Evolutionary conservation across 2,113 vertebrate species (phyloP), one percentile per base, ranked within the genome.

Genomic region (Potamarius usumacintae): DNA sequence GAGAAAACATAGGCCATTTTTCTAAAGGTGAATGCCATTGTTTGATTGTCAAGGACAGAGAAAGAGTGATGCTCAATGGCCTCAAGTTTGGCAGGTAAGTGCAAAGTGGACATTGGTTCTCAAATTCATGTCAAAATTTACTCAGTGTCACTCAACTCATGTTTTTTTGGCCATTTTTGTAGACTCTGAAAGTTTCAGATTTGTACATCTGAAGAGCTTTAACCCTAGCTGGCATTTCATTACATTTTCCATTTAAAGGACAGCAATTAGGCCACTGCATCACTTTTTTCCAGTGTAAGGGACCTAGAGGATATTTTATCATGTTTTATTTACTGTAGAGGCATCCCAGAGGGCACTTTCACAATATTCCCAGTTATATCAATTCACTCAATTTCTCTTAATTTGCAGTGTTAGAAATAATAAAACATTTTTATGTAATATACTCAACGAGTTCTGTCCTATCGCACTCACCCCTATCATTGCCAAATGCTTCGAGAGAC

Each of bases 1-100:
- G 22, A 53, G 22, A 77, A 14, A 69, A 27, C 22, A 30, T 65
- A 82, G 15, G 53, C 25, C 12, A 58, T 55, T 84, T 63, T 63
- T 82, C 12, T 9, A 5, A 22, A 67, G 14, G 63, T 55, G 85
- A 89, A 90, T 85, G 85, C 60, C 89, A 88, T 60, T 79, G 53
- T 74, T 48, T 72, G 77, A 86, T 77, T 60, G 50, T 62, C 42
- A 22, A 79, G 25, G 27, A 72, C 52, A 2, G n/a, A 74, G 11
- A n/a, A 72, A 14, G 25, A 85, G 67, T 17, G 11, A 34, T 72
- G 65, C 27, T 74, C 18, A 30, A 22, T 22, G 15, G 48, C 67
- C 27, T 72, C 27, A 72, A n/a, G 53, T 48, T 60, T 55, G 30
- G 17, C 55, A 20, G 50, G 17, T 69, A 72, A 57, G 52, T n/a